Evolutionary conservation across 2,888 invertebrate genomes (phyloP).

Genomic region (Carcina quercana): DNA sequence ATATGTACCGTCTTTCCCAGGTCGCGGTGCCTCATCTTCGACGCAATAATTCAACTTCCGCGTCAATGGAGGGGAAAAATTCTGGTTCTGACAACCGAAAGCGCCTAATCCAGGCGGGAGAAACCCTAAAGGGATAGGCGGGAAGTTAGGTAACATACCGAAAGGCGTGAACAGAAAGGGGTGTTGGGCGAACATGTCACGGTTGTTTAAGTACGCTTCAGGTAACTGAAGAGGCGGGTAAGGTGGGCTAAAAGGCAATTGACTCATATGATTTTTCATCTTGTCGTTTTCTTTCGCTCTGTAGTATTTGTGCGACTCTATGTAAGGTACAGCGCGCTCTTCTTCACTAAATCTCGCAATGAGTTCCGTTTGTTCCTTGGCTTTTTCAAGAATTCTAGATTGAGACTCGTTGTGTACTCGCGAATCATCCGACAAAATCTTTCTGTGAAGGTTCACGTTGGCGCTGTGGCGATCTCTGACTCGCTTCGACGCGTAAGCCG

Average conservation of each 20-base stretch:
- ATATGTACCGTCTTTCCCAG: conserved; percentile 78
- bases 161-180: conserved; percentile 66
- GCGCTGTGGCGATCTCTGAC: conserved; percentile 95
- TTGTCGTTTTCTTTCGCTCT: conserved; percentile 54
- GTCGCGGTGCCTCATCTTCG: conserved; percentile 79
- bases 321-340: conserved; percentile 73
- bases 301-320: conserved; percentile 68
- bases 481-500: conserved; percentile 94
- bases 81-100: conserved; percentile 51
- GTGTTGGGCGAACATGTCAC: conserved; percentile 60
- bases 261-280: conserved; percentile 37
- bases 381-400: conserved; percentile 68
- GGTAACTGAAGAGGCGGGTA: conserved; percentile 51
- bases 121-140: conserved; percentile 59
- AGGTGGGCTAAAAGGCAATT: conserved; percentile 42
- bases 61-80: conserved; percentile 45
- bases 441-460: conserved; percentile 92
- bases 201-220: conserved; percentile 52
- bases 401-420: conserved; percentile 48
- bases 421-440: conserved; percentile 81
- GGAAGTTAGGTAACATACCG: conserved; percentile 64
- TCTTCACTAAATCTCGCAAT: conserved; percentile 86
- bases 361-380: conserved; percentile 85
- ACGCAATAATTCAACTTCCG: conserved; percentile 74
- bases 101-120: conserved; percentile 59